A percentile compares a stretch with the other conserved stretches of the same genome.
phyloP scores from a whole-genome alignment of 2,888 invertebrate species.

The Ypsolopha sequella region DNA sequence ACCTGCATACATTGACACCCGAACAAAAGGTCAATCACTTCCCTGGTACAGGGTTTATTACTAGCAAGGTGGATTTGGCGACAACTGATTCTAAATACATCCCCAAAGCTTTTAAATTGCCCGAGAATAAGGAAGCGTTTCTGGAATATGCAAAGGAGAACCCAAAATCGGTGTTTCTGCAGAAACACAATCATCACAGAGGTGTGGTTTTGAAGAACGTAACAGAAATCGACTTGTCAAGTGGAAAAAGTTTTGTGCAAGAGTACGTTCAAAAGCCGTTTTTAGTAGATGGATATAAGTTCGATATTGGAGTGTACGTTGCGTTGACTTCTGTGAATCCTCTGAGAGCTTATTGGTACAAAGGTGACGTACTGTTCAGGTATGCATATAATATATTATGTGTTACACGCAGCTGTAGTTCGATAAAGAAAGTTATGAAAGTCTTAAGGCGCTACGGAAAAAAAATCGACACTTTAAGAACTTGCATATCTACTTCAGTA shows the following conservation, averaged over 20 bases:
- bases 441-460: too few relatives aligned
- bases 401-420: too few relatives aligned
- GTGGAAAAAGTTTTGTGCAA: constrained; percentile 87
- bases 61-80: constrained; percentile 91
- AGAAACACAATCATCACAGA: constrained; percentile 93
- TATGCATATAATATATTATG: too few relatives aligned
- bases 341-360: constrained; percentile 88
- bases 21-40: constrained; percentile 93
- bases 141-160: constrained; percentile 75
- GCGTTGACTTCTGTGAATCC: constrained; percentile 93
- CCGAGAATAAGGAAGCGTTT: constrained; percentile 78
- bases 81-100: constrained; percentile 83
- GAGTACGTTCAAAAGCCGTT: constrained; percentile 91
- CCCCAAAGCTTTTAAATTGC: constrained; percentile 90
- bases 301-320: constrained; percentile 96
- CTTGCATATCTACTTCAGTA: too few relatives aligned
- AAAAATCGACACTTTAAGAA: too few relatives aligned
- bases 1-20: constrained; percentile 70
- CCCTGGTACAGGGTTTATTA: constrained; percentile 93
- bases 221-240: constrained; percentile 77
- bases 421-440: too few relatives aligned
- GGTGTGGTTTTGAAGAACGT: constrained; percentile 83
- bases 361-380: constrained; percentile 91
- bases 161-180: constrained; percentile 83
- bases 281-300: constrained; percentile 93